Conservation (phyloP, 1,140 invertebrate genomes). For the Philopotamus ludificatus region DNA sequence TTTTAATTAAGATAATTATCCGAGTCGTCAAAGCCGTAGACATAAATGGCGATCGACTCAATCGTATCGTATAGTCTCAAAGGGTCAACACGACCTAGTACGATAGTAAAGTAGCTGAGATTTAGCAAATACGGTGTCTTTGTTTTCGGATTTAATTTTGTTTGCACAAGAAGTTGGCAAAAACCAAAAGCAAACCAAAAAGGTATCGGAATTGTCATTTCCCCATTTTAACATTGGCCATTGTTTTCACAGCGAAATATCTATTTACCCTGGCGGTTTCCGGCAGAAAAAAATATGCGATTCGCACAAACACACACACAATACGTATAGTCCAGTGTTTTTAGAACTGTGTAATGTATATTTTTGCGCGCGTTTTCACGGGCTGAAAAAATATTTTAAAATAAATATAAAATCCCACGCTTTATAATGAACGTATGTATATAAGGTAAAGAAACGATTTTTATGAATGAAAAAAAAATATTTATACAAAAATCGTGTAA, state of each 20-base stretch:
- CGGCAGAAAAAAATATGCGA: not conserved
- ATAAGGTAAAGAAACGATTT: too few relatives aligned
- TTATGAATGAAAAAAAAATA: too few relatives aligned
- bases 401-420: not conserved
- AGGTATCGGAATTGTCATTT: conserved; percentile 8
- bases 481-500: too few relatives aligned
- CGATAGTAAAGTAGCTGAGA: too few relatives aligned
- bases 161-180: conserved; percentile 12
- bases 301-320: not conserved
- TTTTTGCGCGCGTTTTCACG: too few relatives aligned
- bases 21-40: too few relatives aligned
- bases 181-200: conserved; percentile 12
- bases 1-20: too few relatives aligned
- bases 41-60: too few relatives aligned
- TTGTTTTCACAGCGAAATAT: conserved; percentile 7
- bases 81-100: too few relatives aligned
- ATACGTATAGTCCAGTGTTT: too few relatives aligned
- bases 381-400: not conserved
- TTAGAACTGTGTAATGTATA: not conserved
- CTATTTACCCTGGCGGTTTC: not conserved
- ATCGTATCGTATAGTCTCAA: too few relatives aligned
- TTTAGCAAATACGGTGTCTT: conserved; percentile 7
- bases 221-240: not conserved
- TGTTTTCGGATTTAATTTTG: conserved; percentile 15
- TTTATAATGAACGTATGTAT: not conserved